phyloP scores from a whole-genome alignment of 2,113 vertebrate genomes.

The Cygnus atratus region DNA sequence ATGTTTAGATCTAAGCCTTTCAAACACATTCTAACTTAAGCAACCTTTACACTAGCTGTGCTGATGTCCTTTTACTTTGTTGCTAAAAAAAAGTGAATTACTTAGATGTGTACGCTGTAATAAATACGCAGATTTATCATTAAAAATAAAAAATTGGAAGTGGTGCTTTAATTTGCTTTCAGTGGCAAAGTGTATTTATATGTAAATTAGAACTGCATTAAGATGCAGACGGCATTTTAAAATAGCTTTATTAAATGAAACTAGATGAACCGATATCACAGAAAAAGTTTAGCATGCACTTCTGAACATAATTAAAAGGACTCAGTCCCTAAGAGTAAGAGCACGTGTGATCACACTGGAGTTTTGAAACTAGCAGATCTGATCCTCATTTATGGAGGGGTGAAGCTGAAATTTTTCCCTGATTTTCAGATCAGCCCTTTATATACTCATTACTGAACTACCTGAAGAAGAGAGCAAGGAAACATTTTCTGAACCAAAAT shows the following conservation, averaged over 20 bases:
- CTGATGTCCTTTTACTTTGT: neutral
- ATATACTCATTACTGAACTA: neutral
- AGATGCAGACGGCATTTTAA: neutral
- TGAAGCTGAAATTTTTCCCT: neutral
- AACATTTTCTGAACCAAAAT: neutral
- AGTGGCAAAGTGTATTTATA: neutral
- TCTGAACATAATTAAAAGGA: neutral
- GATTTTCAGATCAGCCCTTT: neutral
- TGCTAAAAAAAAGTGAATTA: neutral
- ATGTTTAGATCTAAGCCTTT: neutral
- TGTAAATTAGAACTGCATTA: neutral
- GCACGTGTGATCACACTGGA: neutral
- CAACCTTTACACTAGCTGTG: neutral
- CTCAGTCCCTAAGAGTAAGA: neutral
- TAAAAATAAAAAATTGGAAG: neutral
- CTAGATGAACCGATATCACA: neutral
- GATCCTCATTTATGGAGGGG: neutral
- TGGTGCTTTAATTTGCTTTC: neutral
- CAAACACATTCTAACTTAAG: neutral
- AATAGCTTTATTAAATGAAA: slow-evolving; percentile 20
- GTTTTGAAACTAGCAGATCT: neutral
- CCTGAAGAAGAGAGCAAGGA: neutral
- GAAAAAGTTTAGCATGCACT: neutral
- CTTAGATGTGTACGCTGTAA: neutral
- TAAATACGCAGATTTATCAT: neutral